Percentiles rank a stretch among this genome's conserved stretches.
These are phyloP conservation scores for Laticauda colubrina DNA, from an alignment of 2,113 vertebrate genomes.

Conservation along the genomic window DNA sequence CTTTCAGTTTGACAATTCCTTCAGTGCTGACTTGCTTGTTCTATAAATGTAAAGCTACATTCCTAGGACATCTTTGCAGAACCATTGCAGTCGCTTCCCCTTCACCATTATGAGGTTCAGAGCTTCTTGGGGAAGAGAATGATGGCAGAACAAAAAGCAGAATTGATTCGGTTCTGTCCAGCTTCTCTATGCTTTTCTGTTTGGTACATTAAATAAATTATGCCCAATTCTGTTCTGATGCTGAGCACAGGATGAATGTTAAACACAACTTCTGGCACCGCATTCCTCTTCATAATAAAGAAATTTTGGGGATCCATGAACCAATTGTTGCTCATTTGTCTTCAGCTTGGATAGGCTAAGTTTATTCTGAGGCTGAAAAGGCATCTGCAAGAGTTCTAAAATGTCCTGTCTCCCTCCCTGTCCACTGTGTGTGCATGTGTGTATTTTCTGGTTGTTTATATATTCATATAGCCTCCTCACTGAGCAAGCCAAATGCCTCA, in stretches of 20 bases:
- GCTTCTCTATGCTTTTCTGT: background rate
- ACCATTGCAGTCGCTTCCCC: background rate
- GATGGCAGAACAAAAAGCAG: accelerated
- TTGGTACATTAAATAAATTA: background rate
- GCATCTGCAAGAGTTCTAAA: background rate
- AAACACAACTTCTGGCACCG: background rate
- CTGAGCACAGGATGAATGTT: background rate
- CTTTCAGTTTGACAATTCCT: background rate
- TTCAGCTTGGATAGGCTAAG: background rate
- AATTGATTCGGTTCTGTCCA: background rate
- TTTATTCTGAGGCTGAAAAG: background rate
- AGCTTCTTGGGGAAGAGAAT: background rate
- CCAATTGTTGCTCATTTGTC: background rate
- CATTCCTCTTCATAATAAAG: background rate
- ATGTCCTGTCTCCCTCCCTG: background rate
- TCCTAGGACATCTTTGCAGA: background rate
- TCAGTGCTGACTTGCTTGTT: background rate
- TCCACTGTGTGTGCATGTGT: too few relatives aligned
- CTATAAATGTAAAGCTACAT: background rate
- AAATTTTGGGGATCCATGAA: background rate
- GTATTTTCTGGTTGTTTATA: background rate
- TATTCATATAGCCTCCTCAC: background rate
- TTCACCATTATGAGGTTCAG: background rate
- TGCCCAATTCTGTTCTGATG: background rate
- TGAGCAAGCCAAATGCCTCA: background rate